These are phyloP conservation scores for Agriotes lineatus DNA, from an alignment of 2,888 invertebrate genomes.

Conservation along the genomic window DNA sequence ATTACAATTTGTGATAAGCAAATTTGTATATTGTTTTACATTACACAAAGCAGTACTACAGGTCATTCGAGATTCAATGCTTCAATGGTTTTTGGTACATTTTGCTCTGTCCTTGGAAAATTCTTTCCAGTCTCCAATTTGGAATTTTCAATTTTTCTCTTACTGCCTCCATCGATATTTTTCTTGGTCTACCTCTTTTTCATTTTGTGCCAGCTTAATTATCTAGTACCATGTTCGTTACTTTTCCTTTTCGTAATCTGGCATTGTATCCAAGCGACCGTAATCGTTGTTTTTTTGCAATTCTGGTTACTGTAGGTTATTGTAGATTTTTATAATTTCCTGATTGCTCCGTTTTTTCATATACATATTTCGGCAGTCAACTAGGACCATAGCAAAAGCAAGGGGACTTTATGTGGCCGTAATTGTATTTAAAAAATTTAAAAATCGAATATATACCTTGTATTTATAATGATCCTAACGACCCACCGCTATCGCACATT, in stretches of 20 bases:
- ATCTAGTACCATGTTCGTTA: neutral
- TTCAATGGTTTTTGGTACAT: neutral
- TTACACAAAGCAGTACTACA: neutral
- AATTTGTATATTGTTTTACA: too few relatives aligned
- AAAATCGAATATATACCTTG: too few relatives aligned
- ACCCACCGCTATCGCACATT: too few relatives aligned
- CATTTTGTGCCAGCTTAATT: neutral
- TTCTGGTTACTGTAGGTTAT: neutral
- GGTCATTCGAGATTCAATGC: neutral
- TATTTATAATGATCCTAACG: too few relatives aligned
- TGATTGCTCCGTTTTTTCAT: neutral
- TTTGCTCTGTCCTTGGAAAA: neutral
- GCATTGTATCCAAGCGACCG: neutral
- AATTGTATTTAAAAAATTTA: too few relatives aligned
- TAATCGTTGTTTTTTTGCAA: neutral
- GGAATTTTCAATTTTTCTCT: neutral
- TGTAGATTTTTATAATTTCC: neutral
- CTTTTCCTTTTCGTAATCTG: neutral
- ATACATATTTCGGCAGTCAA: too few relatives aligned
- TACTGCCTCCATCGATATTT: too few relatives aligned
- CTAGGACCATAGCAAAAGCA: too few relatives aligned
- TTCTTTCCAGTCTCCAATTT: neutral
- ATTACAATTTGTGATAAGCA: too few relatives aligned
- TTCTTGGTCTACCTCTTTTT: neutral
- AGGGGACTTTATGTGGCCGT: too few relatives aligned